Base-by-base conservation (phyloP, 2,797 vertebrate genomes). In the Cynopterus sphinx region DNA sequence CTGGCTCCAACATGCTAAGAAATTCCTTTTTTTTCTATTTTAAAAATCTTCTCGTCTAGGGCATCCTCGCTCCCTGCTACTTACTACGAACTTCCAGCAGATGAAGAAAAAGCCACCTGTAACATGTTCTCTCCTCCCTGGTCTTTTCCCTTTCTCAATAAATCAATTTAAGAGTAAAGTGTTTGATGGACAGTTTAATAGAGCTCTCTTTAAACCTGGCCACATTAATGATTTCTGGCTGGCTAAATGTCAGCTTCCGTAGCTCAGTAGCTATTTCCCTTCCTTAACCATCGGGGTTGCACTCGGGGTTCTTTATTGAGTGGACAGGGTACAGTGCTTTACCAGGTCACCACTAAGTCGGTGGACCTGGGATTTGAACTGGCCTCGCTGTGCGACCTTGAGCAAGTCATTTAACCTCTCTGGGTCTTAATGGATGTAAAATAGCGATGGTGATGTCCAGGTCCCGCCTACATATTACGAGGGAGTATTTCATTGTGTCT, bases 181-280 rank as follows among this genome's bases (percentile, higher is more conserved):
- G 2, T 97, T 98, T 98, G 98, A 98, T 96, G 95, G 98, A 98
- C 97, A 98, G 96, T 98, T 98, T 98, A 98, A 98, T 97, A 98
- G 98, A 98, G 97, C 97, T 97, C 94, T 97, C 94, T 91, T 98
- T 98, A 98, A 97, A 98, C 98, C 96, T 96, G 98, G 96, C 97
- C 92, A 94, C 97, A 97, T 98, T 98, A 98, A 98, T 98, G 98
- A 98, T 97, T 98, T 97, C 81, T 89, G 51, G 71, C 92, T 98
- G 97, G 97, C 97, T 97, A 89, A 93, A 67, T 95, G 98, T 98
- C 98, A 97, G 59, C 89, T 96, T 59, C 17, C 95, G 33, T 85
- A 96, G 95, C 86, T 98, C 96, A 93, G 97, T 97, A 97, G 74
- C 86, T 95, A 82, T 90, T 95, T 68, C 73, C 78, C 94, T 97